A percentile compares a stretch with the other conserved stretches of the same genome.
These are phyloP conservation scores for Tympanoctomys barrerae DNA, from an alignment of 2,797 vertebrate species.

Conservation along the genomic window DNA sequence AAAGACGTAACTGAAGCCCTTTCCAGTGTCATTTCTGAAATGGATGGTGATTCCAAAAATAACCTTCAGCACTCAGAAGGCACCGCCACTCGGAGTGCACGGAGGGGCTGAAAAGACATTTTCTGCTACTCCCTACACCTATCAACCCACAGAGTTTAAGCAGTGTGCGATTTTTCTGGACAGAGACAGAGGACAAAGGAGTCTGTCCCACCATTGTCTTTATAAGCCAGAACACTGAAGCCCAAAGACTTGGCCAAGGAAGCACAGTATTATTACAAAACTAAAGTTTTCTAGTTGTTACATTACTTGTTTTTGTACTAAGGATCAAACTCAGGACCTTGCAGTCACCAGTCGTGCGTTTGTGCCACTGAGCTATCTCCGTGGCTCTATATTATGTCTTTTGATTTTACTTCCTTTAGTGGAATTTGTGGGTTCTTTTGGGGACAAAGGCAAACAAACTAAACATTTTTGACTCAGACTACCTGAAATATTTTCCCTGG, in stretches of 20 bases:
- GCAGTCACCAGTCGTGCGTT: too few species aligned
- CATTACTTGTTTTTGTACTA: too few species aligned
- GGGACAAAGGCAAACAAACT: not conserved
- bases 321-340: too few species aligned
- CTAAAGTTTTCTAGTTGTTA: not conserved
- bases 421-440: not conserved
- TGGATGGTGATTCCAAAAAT: conserved; percentile 66
- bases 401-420: not conserved
- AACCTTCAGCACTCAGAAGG: not conserved
- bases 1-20: not conserved
- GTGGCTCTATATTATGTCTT: too few species aligned
- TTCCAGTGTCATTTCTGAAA: conserved; percentile 45
- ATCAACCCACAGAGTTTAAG: not conserved
- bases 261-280: not conserved
- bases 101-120: not conserved
- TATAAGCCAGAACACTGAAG: not conserved
- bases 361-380: too few species aligned
- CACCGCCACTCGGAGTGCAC: not conserved
- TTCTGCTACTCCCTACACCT: not conserved
- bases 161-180: not conserved
- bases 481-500: not conserved
- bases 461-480: not conserved
- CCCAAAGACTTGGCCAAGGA: too few species aligned
- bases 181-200: rapidly evolving
- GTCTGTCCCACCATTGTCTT: not conserved